A percentile compares a stretch with the other conserved stretches of the same genome.
These are phyloP conservation scores for Arenaria interpres DNA, from an alignment of 2,113 vertebrate genomes.

Conservation along the genomic window DNA sequence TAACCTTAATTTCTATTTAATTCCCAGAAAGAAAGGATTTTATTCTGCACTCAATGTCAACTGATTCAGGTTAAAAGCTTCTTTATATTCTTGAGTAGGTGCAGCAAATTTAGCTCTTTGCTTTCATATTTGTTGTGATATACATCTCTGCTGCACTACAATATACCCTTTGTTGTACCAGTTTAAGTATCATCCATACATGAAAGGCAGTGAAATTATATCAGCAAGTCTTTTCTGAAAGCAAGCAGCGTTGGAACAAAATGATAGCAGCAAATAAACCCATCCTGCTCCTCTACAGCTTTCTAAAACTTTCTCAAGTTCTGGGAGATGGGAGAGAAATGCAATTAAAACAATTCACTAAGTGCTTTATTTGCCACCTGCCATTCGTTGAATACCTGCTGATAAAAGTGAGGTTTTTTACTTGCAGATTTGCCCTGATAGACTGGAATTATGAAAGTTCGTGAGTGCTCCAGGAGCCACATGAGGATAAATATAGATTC, in stretches of 20 bases:
- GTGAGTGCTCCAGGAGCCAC: conserved; percentile 64
- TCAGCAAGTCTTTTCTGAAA: background rate
- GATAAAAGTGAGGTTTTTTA: conserved; percentile 77
- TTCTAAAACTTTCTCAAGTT: conserved; percentile 62
- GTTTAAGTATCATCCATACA: background rate
- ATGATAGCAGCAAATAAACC: conserved; percentile 24
- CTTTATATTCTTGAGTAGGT: background rate
- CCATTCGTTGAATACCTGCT: conserved; percentile 75
- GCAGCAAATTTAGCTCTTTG: background rate
- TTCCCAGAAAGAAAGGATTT: background rate
- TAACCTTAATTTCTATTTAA: background rate
- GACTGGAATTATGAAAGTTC: conserved; percentile 73
- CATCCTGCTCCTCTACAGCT: background rate
- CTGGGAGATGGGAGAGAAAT: conserved; percentile 45
- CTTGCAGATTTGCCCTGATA: conserved; percentile 80
- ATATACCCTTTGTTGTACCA: background rate
- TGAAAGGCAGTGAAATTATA: background rate
- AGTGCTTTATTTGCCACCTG: conserved; percentile 77
- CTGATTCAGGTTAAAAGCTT: background rate
- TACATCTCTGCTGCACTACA: background rate
- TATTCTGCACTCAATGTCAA: background rate
- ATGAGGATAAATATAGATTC: conserved; percentile 73
- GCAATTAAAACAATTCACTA: conserved; percentile 71
- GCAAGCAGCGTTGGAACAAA: background rate
- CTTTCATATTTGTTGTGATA: background rate